Conservation (phyloP, 2,888 invertebrate genomes). For the Spicauda simplicius region DNA sequence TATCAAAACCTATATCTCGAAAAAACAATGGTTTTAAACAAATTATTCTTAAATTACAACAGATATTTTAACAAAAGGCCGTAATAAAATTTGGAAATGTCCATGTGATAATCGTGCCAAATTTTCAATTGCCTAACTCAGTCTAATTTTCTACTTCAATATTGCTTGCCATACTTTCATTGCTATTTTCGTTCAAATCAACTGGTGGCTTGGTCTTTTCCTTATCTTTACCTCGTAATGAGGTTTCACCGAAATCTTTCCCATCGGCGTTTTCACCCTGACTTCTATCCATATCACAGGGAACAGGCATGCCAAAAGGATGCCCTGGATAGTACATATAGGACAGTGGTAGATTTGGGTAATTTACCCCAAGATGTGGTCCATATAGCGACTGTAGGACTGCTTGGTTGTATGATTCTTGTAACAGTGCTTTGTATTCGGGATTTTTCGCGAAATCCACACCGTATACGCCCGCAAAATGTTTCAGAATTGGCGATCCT, state of each 20-base stretch:
- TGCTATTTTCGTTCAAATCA: conserved; percentile 75
- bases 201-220: conserved; percentile 60
- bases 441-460: conserved; percentile 80
- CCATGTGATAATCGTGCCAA: not conserved
- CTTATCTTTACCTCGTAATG: conserved; percentile 61
- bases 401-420: conserved; percentile 80
- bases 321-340: conserved; percentile 82
- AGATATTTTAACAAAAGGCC: too few relatives aligned
- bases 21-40: too few relatives aligned
- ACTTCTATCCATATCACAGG: conserved; percentile 69
- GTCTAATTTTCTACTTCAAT: conserved; percentile 79
- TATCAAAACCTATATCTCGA: too few relatives aligned
- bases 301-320: conserved; percentile 67
- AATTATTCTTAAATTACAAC: too few relatives aligned
- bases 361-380: conserved; percentile 77
- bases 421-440: conserved; percentile 75
- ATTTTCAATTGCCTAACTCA: conserved; percentile 20
- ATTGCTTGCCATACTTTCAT: conserved; percentile 81
- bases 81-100: not conserved
- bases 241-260: conserved; percentile 57
- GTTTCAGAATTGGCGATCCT: conserved; percentile 77
- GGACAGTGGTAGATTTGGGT: conserved; percentile 72
- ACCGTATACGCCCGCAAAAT: conserved; percentile 80
- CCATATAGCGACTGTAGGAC: conserved; percentile 78
- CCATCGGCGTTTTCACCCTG: conserved; percentile 59